Conservation (phyloP, 2,113 vertebrate genomes). For the Hucho hucho region DNA sequence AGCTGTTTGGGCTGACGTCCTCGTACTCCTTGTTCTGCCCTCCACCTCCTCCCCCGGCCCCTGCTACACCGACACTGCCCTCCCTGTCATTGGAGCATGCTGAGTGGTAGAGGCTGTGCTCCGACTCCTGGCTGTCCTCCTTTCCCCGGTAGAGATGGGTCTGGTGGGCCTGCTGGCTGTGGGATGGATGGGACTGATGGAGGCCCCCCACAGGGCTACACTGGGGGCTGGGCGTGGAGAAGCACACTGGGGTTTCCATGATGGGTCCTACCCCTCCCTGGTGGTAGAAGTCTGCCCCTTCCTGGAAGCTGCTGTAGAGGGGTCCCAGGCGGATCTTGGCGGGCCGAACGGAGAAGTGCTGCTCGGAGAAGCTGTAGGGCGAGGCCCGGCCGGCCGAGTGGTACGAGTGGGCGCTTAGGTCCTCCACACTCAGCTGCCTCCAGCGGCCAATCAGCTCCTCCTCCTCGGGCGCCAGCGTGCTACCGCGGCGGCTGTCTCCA, state of each 20-base stretch:
- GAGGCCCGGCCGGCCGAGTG: constrained; percentile 77
- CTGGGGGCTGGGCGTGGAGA: constrained; percentile 40
- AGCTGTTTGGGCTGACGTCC: constrained; percentile 87
- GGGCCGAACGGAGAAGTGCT: constrained; percentile 81
- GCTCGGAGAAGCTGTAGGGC: constrained; percentile 88
- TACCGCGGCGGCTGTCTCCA: constrained; percentile 82
- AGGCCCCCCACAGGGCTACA: constrained; percentile 54
- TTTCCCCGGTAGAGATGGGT: constrained; percentile 78
- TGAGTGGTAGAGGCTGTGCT: constrained; percentile 85
- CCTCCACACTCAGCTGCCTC: constrained; percentile 90
- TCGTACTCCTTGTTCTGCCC: constrained; percentile 79
- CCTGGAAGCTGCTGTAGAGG: constrained; percentile 93
- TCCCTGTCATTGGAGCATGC: constrained; percentile 83
- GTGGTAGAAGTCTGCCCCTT: constrained; percentile 87
- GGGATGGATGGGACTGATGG: constrained; percentile 78
- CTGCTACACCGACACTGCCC: constrained; percentile 56
- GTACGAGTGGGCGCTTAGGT: constrained; percentile 85
- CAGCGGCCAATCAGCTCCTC: constrained; percentile 85
- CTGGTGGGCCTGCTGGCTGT: constrained; percentile 60
- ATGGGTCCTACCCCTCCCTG: constrained; percentile 52
- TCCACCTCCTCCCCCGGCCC: constrained; percentile 24
- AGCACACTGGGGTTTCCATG: constrained; percentile 55
- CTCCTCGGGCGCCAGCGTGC: constrained; percentile 78
- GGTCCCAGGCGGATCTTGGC: constrained; percentile 84
- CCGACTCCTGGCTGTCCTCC: constrained; percentile 82